These are phyloP conservation scores for Metopia argyrocephala DNA, from an alignment of 2,888 invertebrate species.

Conservation along the genomic window DNA sequence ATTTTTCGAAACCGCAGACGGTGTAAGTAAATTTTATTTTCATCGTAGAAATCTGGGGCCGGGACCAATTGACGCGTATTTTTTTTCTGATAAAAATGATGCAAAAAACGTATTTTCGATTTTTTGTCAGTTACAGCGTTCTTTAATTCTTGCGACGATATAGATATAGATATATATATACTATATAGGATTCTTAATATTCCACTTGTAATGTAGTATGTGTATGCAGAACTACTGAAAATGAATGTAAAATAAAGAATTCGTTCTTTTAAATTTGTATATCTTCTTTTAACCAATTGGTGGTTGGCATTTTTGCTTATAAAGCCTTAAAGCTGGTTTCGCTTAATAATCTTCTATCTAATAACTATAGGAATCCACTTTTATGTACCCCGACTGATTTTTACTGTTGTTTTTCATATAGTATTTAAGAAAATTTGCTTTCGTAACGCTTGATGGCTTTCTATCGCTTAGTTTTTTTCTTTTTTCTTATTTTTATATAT, in stretches of 20 bases:
- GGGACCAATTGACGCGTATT: too few relatives aligned
- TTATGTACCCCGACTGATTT: constrained; percentile 10
- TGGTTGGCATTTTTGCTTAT: constrained; percentile 5
- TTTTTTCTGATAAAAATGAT: too few relatives aligned
- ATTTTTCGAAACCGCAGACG: too few relatives aligned
- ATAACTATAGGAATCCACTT: constrained; percentile 26
- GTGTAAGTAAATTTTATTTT: too few relatives aligned
- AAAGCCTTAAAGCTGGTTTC: constrained; percentile 1
- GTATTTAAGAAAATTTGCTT: constrained; percentile 21
- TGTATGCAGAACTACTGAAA: too few relatives aligned
- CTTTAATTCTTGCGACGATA: too few relatives aligned
- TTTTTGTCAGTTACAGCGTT: too few relatives aligned
- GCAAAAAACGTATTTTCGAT: too few relatives aligned
- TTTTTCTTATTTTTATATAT: not conserved
- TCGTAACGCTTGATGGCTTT: not conserved
- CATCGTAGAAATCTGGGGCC: too few relatives aligned
- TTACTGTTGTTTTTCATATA: not conserved
- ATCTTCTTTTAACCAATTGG: not conserved
- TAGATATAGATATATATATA: too few relatives aligned
- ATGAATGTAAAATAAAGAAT: not conserved
- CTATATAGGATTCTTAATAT: too few relatives aligned
- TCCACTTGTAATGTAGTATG: too few relatives aligned
- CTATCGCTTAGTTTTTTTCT: not conserved
- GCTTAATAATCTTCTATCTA: constrained; percentile 23
- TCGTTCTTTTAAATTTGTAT: not conserved